Conservation (phyloP, 2,113 vertebrate genomes). For the Crotophaga sulcirostris region DNA sequence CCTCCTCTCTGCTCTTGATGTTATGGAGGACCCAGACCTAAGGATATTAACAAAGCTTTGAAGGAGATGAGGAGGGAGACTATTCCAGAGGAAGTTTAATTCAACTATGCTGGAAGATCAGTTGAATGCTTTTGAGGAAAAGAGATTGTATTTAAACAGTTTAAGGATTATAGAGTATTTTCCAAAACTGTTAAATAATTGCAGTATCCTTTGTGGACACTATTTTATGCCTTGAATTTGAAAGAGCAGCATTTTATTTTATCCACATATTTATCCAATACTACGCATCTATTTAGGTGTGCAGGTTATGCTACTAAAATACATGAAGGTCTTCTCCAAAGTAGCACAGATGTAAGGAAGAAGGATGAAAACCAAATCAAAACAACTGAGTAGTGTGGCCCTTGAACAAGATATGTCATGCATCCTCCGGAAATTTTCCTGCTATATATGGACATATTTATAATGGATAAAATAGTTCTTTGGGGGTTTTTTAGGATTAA, state of each 20-base stretch:
- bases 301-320: neutral
- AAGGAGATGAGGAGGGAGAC: neutral
- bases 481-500: neutral
- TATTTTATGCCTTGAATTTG: neutral
- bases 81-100: neutral
- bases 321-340: neutral
- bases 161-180: neutral
- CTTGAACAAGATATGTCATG: neutral
- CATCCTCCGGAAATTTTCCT: neutral
- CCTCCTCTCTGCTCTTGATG: neutral
- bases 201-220: neutral
- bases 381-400: neutral
- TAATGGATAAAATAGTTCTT: neutral
- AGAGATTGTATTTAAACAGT: neutral
- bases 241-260: neutral
- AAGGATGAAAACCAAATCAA: neutral
- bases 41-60: neutral
- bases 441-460: neutral
- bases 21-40: neutral
- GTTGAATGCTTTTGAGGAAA: neutral
- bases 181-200: neutral
- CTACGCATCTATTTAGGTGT: neutral
- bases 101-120: neutral
- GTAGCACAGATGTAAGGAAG: neutral
- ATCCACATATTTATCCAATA: neutral